Evolutionary conservation across 2,113 vertebrate species (phyloP).

Genomic region (Alethe castanea): DNA sequence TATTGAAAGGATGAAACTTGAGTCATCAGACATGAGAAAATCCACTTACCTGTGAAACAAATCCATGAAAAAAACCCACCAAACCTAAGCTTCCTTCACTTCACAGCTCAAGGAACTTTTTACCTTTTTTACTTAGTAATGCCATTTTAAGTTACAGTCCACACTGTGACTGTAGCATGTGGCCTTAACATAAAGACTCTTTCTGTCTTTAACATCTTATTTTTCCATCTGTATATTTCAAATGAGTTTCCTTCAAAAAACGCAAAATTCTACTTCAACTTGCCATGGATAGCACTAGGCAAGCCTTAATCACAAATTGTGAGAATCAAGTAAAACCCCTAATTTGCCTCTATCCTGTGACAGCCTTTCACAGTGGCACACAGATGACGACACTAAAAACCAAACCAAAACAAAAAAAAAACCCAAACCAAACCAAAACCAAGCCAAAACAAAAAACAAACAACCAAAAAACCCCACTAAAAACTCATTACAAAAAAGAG

Average conservation of each 20-base stretch:
- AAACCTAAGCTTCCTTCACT: background rate
- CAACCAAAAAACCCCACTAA: no score
- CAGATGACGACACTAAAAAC: background rate
- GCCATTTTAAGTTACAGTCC: background rate
- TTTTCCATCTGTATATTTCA: background rate
- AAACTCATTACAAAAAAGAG: background rate
- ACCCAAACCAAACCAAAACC: no score
- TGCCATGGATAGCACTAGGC: background rate
- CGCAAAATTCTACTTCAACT: background rate
- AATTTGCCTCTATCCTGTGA: background rate
- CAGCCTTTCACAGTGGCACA: background rate
- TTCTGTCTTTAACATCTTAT: background rate
- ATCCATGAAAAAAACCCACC: background rate
- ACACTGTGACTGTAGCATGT: background rate
- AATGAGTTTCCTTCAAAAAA: background rate
- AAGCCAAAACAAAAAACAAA: no score
- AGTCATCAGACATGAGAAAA: background rate
- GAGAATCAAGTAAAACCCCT: background rate
- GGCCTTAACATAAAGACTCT: background rate
- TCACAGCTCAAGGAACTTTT: background rate
- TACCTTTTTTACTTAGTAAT: background rate
- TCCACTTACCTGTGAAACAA: background rate
- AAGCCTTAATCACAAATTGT: background rate
- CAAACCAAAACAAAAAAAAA: background rate
- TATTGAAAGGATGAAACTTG: background rate